Base-by-base conservation (phyloP, 2,113 vertebrate species). In the Herpailurus yagouaroundi region DNA sequence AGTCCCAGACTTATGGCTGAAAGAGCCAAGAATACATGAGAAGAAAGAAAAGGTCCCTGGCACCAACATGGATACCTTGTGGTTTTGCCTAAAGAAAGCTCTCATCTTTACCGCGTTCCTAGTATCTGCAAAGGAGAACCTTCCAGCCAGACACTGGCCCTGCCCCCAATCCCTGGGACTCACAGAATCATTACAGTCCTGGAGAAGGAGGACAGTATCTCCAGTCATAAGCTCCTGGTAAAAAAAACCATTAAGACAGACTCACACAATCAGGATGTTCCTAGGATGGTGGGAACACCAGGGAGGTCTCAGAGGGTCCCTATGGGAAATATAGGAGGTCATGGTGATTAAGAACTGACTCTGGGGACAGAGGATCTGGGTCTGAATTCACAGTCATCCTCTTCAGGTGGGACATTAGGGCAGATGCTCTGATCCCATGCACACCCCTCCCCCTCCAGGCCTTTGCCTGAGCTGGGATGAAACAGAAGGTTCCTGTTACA, bases 261-360 rank as follows among this genome's bases (percentile, higher is more conserved):
- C 7, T 41, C 5, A 1, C 18, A 29, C 0, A 6, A 41, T 25
- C 18, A 84, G 36, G 38, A 36, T 55, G n/a, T 9, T 64, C 10
- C 25, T 29, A 48, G 27, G 63, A 25, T 48, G 25, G n/a, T 21
- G 18, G 64, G 23, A 68, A 38, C 63, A 66, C 48, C 38, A 41
- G 25, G 27, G 38, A 83, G 4, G 41, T n/a, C 55, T 69, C 94
- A 41, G 29, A 23, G 15, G 80, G 12, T 38, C 66, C 83, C 60
- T 13, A 19, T n/a, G 31, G 29, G 31, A 63, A 31, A 64, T 1
- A 0, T 27, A 74, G 52, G 69, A 63, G 57, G 63, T 45, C 8
- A 0, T 0, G 52, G 33, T n/a, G 10, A 36, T 18, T 66, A 69
- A 48, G 69, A 41, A 50, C 31, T 5, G 16, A 60, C 55, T 68